phyloP scores from a whole-genome alignment of 2,797 vertebrate genomes.

The Syngnathus rostellatus region DNA sequence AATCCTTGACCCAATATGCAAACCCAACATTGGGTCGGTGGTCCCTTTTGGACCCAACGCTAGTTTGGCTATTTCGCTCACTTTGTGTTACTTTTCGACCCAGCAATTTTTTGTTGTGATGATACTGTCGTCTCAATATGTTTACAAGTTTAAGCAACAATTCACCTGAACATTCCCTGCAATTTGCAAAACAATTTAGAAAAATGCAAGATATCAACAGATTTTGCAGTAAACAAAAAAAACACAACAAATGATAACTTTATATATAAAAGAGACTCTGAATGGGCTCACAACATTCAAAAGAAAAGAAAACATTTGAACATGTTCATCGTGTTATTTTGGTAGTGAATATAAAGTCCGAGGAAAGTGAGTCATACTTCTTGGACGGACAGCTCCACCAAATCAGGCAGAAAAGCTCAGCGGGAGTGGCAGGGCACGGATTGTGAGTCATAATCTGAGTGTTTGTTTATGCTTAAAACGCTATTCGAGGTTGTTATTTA shows the following conservation, averaged over 20 bases:
- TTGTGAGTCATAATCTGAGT: conserved; percentile 19
- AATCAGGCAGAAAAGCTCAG: conserved; percentile 12
- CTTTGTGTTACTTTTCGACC: too few species aligned
- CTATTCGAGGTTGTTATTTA: background rate
- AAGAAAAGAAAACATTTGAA: background rate
- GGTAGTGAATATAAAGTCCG: background rate
- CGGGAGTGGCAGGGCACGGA: conserved; percentile 15
- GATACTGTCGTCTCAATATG: background rate
- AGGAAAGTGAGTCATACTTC: conserved; percentile 36
- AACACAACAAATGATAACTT: background rate
- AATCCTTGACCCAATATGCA: too few species aligned
- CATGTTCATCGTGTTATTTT: background rate
- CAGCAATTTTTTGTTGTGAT: background rate
- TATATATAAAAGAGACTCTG: background rate
- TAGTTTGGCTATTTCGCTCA: too few species aligned
- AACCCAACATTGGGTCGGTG: too few species aligned
- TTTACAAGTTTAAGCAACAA: background rate
- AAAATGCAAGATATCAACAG: background rate
- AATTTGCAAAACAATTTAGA: background rate
- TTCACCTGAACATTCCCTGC: background rate
- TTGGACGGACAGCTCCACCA: conserved; percentile 19
- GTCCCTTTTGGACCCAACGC: too few species aligned
- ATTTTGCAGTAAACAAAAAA: background rate
- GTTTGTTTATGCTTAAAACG: background rate
- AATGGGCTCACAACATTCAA: background rate